Evolutionary conservation across 2,888 invertebrate species (phyloP), one percentile per base, ranked within the genome.

Genomic region (Calliopum simillimum): DNA sequence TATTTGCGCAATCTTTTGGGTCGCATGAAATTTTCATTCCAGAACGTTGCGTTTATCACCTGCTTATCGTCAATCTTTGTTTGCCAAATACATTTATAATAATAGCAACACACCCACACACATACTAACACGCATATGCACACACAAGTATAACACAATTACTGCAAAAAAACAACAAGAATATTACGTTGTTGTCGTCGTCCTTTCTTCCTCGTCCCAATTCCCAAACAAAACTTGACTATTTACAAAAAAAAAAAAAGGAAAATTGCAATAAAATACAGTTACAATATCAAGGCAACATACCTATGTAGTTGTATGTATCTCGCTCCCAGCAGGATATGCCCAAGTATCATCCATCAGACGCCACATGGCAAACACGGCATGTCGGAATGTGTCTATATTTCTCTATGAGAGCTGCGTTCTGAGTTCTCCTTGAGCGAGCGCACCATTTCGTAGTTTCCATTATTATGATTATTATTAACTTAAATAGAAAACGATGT

Each of bases 401-500:
- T 65, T 19, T 25, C 74, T 71, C 71, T 73, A 72, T 64, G 69
- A 74, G n/a, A 47, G 41, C 47, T 65, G 63, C 63, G n/a, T n/a
- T 55, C 23, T 56, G 19, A 19, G n/a, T n/a, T 47, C 41, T 21
- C 47, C 72, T 74, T 49, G 59, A 56, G 77, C 76, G 55, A 75
- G 63, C 51, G 76, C 80, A 77, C 79, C 80, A 79, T 80, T 81
- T 80, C 78, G 76, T 80, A 80, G 78, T 80, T 67, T 78, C 80
- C 81, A 80, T 81, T 80, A 80, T 81, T 81, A 79, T 80, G 81
- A 80, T 81, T 80, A 79, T 81, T 80, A 80, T 80, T 81, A 80
- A 80, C 80, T 80, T 81, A 81, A 80, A 80, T 80, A 81, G 80
- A 80, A 80, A 80, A 80, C 79, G 79, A 79, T 80, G 77, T 78